These are phyloP conservation scores for Rutpela maculata DNA, from an alignment of 2,888 invertebrate species.

Conservation along the genomic window DNA sequence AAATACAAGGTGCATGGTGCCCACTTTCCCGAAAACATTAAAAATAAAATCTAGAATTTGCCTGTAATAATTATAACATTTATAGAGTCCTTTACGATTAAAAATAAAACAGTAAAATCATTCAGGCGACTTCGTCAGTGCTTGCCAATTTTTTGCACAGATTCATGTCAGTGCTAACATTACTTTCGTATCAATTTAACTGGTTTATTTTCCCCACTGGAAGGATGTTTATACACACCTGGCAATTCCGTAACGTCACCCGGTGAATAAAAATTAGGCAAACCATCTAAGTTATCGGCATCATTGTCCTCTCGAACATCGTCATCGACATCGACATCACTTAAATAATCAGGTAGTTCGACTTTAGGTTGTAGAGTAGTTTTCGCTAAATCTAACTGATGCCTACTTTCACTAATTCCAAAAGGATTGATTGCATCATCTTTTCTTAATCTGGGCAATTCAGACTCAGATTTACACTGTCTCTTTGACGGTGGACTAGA, in stretches of 20 bases:
- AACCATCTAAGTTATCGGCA: slow-evolving; percentile 55
- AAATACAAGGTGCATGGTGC: no score
- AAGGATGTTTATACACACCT: slow-evolving; percentile 52
- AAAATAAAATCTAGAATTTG: background rate
- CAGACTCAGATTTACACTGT: slow-evolving; percentile 67
- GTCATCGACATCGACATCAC: slow-evolving; percentile 78
- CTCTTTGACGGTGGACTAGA: slow-evolving; percentile 67
- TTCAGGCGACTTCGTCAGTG: no score
- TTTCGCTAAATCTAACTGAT: slow-evolving; percentile 62
- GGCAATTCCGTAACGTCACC: slow-evolving; percentile 65
- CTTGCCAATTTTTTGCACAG: no score
- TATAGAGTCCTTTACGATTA: no score
- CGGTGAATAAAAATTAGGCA: slow-evolving; percentile 64
- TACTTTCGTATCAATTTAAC: no score
- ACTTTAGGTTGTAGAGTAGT: slow-evolving; percentile 79
- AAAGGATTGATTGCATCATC: slow-evolving; percentile 68
- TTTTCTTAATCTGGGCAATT: slow-evolving; percentile 61
- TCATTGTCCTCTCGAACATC: slow-evolving; percentile 71
- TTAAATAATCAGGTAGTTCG: slow-evolving; percentile 84
- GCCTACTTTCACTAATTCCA: slow-evolving; percentile 63
- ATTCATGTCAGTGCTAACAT: no score
- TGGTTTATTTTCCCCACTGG: no score
- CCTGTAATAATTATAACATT: no score
- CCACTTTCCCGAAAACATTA: no score
- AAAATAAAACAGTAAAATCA: no score